Evolutionary conservation across 2,888 invertebrate species (phyloP), one percentile per base, ranked within the genome.

Genomic region (Acrobasis repandana): DNA sequence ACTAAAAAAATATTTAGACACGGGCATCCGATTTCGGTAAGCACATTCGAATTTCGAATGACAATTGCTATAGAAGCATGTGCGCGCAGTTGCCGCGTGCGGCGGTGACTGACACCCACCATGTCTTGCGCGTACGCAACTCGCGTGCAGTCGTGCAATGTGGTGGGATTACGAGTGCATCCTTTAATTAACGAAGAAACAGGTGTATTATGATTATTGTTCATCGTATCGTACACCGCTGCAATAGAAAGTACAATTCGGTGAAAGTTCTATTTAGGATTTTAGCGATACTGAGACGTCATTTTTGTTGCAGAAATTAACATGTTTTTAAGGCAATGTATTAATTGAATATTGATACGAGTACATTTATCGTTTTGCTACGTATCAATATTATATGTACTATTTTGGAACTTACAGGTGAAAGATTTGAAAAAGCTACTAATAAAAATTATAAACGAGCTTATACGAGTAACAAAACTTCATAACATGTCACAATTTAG

Each of bases 81-180:
- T 81, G 83, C 84, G 83, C 80, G 77, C 81, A 65, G 73, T 73
- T 67, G 71, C 75, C 81, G 83, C 85, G 81, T 80, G 80, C 65
- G 67, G 73, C 80, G 75, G 73, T 69, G 77, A 82, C 78, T 79
- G 83, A 82, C 68, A 75, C 71, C 66, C 68, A 75, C 71, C 66
- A 61, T 63, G 60, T 67, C 70, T 67, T 63, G 73, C 75, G 75
- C 75, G 72, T 70, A 74, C 79, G 77, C 77, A 75, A 63, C 71
- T 71, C 73, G 76, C 77, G 77, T 76, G 73, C 68, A 70, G 58
- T 68, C 70, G 67, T 70, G 70, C 56, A 52, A 28, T 58, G 67
- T 74, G 77, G 80, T 73, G 80, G 82, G 78, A 80, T 80, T 77
- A 72, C 80, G 78, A 52, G 33, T 46, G 33, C 33, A 60, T 60